Evolutionary conservation across 1,140 invertebrate species (phyloP).

Genomic region (Drosophila hydei): DNA sequence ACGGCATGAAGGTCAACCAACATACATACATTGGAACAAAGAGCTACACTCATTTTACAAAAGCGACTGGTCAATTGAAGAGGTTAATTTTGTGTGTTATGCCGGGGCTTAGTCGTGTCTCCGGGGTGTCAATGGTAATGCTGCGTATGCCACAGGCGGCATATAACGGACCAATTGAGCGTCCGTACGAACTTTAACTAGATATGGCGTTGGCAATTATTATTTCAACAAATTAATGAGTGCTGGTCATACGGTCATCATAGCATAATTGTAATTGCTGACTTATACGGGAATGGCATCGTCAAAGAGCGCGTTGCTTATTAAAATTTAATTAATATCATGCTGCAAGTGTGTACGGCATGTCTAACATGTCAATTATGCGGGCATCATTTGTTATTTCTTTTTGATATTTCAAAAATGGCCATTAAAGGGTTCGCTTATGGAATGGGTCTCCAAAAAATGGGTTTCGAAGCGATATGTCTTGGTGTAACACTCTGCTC

Average conservation of each 20-base stretch:
- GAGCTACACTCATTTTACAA: constrained; percentile 1
- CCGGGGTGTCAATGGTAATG: constrained; percentile 68
- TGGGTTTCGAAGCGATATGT: too few relatives aligned
- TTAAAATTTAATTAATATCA: constrained; percentile 47
- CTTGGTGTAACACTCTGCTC: too few relatives aligned
- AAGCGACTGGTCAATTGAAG: constrained; percentile 67
- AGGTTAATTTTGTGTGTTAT: constrained; percentile 68
- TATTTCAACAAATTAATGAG: constrained; percentile 78
- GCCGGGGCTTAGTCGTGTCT: constrained; percentile 64
- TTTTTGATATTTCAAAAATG: too few relatives aligned
- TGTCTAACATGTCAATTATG: constrained; percentile 37
- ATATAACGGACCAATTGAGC: constrained; percentile 22
- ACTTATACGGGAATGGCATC: constrained; percentile 48
- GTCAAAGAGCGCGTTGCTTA: constrained; percentile 18
- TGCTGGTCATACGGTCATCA: constrained; percentile 74
- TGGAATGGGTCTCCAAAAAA: too few relatives aligned
- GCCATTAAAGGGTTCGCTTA: too few relatives aligned
- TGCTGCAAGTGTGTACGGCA: not conserved
- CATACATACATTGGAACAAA: constrained; percentile 26
- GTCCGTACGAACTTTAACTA: constrained; percentile 22
- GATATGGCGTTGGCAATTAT: constrained; percentile 61
- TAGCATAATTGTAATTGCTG: constrained; percentile 74
- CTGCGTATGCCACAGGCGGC: constrained; percentile 53
- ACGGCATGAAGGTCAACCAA: constrained; percentile 67
- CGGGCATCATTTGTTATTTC: not conserved